A percentile compares a stretch with the other conserved stretches of the same genome.
phyloP scores from a whole-genome alignment of 2,888 invertebrate genomes.

The Lamellibrachia columna region DNA sequence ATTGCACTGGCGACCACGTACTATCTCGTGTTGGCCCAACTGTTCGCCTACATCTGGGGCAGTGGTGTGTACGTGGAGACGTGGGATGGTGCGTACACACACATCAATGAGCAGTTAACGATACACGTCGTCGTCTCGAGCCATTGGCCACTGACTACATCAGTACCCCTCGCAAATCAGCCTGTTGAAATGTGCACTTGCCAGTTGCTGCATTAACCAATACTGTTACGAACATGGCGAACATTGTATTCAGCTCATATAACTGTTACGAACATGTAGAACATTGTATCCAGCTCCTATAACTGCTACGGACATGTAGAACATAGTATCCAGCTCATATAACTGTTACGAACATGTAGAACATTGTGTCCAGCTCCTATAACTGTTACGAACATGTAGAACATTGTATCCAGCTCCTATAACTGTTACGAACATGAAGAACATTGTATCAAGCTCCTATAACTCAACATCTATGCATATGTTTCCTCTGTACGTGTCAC shows the following conservation, averaged over 20 bases:
- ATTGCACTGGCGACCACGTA: conserved; percentile 43
- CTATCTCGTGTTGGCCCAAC: conserved; percentile 42
- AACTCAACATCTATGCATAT: background rate
- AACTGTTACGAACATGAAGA: background rate
- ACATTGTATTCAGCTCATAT: background rate
- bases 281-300: background rate
- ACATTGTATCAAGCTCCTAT: background rate
- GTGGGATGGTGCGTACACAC: conserved; percentile 40
- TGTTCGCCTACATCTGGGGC: conserved; percentile 43
- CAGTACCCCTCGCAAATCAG: no score
- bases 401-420: background rate
- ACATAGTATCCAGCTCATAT: background rate
- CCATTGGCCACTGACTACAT: no score
- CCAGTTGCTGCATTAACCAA: no score
- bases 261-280: background rate
- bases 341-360: background rate
- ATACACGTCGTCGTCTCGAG: no score
- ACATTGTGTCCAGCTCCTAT: background rate
- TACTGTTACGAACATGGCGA: background rate
- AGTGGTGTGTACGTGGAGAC: conserved; percentile 44
- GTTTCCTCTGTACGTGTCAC: background rate
- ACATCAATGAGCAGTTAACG: background rate
- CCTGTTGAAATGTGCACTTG: no score
- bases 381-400: background rate
- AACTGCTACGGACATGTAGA: background rate